phyloP scores from a whole-genome alignment of 2,797 vertebrate species.

The Onychomys arenicola region DNA sequence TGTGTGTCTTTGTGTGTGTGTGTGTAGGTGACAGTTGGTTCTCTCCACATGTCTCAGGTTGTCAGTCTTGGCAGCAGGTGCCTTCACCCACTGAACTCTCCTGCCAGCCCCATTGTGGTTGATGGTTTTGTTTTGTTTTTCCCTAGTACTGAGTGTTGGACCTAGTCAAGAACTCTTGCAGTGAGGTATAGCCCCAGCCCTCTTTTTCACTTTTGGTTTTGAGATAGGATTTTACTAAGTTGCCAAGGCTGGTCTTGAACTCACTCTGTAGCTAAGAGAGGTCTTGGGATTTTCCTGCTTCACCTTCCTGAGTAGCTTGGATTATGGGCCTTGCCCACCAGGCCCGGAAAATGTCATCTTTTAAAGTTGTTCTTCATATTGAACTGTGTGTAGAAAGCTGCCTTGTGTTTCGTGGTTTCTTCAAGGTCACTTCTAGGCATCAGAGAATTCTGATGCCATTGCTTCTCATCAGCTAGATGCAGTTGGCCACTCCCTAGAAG shows the following conservation, averaged over 20 bases:
- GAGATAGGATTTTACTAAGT: neutral
- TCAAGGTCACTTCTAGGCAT: constrained; percentile 35
- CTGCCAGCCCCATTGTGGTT: neutral
- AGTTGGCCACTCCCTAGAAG: constrained; percentile 37
- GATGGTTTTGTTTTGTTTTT: neutral
- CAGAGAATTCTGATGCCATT: constrained; percentile 19
- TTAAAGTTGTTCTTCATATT: constrained; percentile 47
- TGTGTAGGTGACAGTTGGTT: neutral
- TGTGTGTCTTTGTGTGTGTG: no score
- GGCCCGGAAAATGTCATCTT: neutral
- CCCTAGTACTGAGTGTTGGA: neutral
- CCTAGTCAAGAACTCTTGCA: neutral
- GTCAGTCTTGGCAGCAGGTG: neutral
- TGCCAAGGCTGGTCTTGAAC: neutral
- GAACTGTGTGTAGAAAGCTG: neutral
- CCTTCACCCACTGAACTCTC: neutral
- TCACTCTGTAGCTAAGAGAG: neutral
- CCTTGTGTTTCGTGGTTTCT: constrained; percentile 25
- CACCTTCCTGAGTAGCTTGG: neutral
- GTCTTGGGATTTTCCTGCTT: neutral
- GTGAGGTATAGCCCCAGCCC: neutral
- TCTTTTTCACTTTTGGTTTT: neutral
- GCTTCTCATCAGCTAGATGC: constrained; percentile 9
- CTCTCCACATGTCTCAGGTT: neutral
- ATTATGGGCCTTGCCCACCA: neutral